These are phyloP conservation scores for Lagodon rhomboides DNA, from an alignment of 2,797 vertebrate genomes.

Conservation along the genomic window DNA sequence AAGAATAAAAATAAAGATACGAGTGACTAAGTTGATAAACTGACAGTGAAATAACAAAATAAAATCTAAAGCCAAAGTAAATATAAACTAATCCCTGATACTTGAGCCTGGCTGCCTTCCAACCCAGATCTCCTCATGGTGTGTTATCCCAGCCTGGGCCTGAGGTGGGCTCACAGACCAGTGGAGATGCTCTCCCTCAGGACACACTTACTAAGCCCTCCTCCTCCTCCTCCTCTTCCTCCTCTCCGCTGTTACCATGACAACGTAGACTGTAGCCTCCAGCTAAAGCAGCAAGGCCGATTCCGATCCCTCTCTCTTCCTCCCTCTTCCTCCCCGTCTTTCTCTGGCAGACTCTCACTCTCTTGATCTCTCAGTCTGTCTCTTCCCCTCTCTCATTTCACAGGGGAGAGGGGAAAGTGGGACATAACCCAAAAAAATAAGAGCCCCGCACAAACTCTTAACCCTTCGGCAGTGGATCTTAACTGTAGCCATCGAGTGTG, in stretches of 20 bases:
- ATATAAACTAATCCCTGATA: conserved; percentile 28
- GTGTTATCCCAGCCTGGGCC: conserved; percentile 59
- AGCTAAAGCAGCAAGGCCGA: conserved; percentile 74
- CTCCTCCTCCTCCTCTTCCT: conserved; percentile 59
- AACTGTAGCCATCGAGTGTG: conserved; percentile 6
- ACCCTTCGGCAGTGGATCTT: conserved; percentile 38
- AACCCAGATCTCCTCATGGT: conserved; percentile 36
- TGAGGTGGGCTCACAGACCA: conserved; percentile 68
- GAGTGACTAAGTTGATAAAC: background rate
- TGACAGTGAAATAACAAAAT: background rate
- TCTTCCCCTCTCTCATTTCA: conserved; percentile 56
- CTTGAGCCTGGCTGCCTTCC: conserved; percentile 30
- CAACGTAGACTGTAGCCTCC: conserved; percentile 81
- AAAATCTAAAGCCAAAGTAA: background rate
- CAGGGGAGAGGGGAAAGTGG: conserved; percentile 63
- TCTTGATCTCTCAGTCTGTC: conserved; percentile 64
- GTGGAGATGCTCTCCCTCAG: conserved; percentile 68
- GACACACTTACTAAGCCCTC: conserved; percentile 67
- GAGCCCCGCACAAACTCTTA: conserved; percentile 48
- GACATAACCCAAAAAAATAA: conserved; percentile 61
- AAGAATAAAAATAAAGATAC: background rate
- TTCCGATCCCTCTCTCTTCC: conserved; percentile 52
- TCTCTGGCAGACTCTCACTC: conserved; percentile 54
- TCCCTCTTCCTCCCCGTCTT: conserved; percentile 11
- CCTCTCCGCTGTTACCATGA: conserved; percentile 84